Evolutionary conservation across 2,113 vertebrate genomes (phyloP), one percentile per base, ranked within the genome.

Genomic region (Cephalophus harveyi): DNA sequence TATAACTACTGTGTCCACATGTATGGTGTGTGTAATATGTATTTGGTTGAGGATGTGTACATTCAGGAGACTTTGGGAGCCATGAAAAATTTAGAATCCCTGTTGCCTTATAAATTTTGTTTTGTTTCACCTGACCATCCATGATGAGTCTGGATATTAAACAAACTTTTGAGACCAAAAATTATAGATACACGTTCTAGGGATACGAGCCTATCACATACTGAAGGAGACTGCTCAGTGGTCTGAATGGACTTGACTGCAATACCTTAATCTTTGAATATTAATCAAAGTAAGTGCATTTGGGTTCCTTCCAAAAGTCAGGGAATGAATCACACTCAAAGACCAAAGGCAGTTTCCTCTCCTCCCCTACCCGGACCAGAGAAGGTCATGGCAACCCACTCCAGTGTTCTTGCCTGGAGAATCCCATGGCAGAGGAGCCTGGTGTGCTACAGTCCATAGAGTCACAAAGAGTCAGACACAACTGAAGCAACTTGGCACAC

Each of bases 51-150:
- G 9, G 50, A 83, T 46, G 23, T 59, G 6, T 59, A 48, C 3
- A 23, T 2, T 78, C 28, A 90, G 40, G 79, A 64, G 60, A 93
- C 27, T 17, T 33, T 67, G 14, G 54, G 23, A 95, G 40, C 33
- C 48, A 91, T 48, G 55, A 87, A 87, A 8, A 97, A 96, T 95
- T 84, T 67, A 95, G 17, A 67, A 59, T 76, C 93, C 9, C 10
- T 36, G 46, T 55, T 87, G 16, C 13, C 36, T 57, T 89, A 76
- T 52, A 54, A 67, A 83, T 81, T 33, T 14, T 74, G 3, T 28
- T 27, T 67, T 91, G 3, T 28, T 27, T 67, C 87, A 23, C 21
- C 7, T 86, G 14, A 76, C 48, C 84, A 81, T 71, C n/a, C 40
- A 50, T 15, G 19, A 30, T 28, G 10, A 83, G 33, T 67, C 28